Percentiles rank a stretch among this genome's conserved stretches.
Evolutionary conservation across 2,797 vertebrate genomes (phyloP).

Genomic region (Hemitrygon akajei): DNA sequence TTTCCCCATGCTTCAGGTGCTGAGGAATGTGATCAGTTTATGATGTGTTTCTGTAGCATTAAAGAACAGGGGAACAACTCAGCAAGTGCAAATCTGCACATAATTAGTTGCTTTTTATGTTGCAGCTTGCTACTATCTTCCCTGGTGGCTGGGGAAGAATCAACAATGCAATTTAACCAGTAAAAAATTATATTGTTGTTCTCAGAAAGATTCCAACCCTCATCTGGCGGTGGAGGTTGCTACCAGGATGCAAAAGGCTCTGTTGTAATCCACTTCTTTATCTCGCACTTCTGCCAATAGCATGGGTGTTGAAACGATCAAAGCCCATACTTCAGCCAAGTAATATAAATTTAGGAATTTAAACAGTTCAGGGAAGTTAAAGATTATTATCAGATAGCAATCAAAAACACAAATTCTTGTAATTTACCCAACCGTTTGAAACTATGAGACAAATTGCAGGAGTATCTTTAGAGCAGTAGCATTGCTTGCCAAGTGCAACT

Average conservation of each 20-base stretch:
- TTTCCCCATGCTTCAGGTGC: background rate
- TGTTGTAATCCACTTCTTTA: too few species aligned
- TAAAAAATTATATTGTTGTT: background rate
- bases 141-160: background rate
- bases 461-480: too few species aligned
- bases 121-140: background rate
- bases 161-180: background rate
- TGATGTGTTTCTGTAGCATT: background rate
- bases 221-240: too few species aligned
- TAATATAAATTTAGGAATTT: too few species aligned
- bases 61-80: background rate
- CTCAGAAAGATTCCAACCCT: background rate
- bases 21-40: background rate
- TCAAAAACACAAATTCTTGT: background rate
- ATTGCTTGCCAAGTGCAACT: too few species aligned
- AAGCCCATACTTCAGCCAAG: too few species aligned
- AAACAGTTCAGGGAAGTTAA: too few species aligned
- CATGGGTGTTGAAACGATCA: too few species aligned
- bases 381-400: background rate
- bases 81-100: background rate
- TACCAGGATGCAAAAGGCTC: too few species aligned
- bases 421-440: background rate
- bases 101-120: background rate
- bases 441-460: too few species aligned
- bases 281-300: too few species aligned